Evolutionary conservation across 2,797 vertebrate species (phyloP).

Genomic region (Poecilia wingei): DNA sequence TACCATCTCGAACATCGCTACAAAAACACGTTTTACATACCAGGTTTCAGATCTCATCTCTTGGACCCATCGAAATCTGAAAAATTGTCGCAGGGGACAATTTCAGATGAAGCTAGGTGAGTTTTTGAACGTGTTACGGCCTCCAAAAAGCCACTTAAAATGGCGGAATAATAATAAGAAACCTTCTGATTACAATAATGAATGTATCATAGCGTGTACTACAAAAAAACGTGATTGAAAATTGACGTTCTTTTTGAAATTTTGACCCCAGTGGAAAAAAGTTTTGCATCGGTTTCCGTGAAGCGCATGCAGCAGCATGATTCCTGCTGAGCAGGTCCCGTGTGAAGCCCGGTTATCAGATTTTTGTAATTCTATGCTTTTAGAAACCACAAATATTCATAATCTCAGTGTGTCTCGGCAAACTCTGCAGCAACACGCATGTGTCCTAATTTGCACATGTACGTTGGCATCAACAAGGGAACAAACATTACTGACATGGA

Average conservation of each 20-base stretch:
- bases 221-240: background rate
- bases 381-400: background rate
- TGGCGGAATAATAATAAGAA: background rate
- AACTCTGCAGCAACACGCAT: background rate
- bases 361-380: background rate
- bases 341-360: background rate
- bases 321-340: background rate
- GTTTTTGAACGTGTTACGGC: no score
- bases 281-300: background rate
- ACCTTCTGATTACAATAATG: no score
- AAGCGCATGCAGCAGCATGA: slow-evolving; percentile 1
- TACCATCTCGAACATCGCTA: background rate
- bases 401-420: background rate
- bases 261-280: background rate
- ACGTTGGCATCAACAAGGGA: background rate
- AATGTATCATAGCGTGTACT: no score
- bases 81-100: no score
- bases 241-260: background rate
- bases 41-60: no score
- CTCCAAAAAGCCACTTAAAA: background rate
- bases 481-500: background rate
- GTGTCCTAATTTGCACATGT: background rate
- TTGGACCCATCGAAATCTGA: no score
- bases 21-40: background rate
- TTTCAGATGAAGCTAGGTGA: no score